Evolutionary conservation across 2,888 invertebrate species (phyloP), one percentile per base, ranked within the genome.

Genomic region (Ecdyonurus torrentis): DNA sequence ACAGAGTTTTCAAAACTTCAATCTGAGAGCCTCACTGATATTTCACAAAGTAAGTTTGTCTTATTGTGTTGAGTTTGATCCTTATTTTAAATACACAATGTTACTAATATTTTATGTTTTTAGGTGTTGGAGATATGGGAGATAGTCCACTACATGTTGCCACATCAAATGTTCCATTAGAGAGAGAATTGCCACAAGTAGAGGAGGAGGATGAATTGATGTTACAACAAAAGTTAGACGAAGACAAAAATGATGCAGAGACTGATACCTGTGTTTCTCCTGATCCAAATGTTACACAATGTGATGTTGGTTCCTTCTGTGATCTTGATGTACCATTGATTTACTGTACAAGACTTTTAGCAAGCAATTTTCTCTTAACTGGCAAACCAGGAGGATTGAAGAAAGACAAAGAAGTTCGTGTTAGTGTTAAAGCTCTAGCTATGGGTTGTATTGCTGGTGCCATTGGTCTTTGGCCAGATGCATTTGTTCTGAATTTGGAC

Each of bases 361-460:
- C 82, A 19, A 84, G 85, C 10, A 81, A 83, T 63, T 92, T 90
- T 72, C 76, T 93, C 23, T 74, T 92, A 25, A 79, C 83, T 18
- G 89, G 88, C 0, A 76, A 63, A 61, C 72, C 75, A 25, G 82
- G 83, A 3, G 77, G 79, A 2, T 71, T 86, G 60, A 83, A 88
- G 66, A 76, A 87, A 1, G 95, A 95, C 72, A 81, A 83, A 73
- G 77, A 78, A 23, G 85, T 90, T 50, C 80, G 96, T 50, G 92
- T 97, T 25, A 95, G 95, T 64, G 89, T 94, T 1, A 95, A 96
- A 75, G 86, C 90, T 5, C 81, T 95, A 52, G 90, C 94, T 0
- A 72, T 96, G 22, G 83, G 83, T 62, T 93, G 92, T 71, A 73
- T 96, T 23, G 83, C 86, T 0, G 84, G 85, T 67, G 83, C 91